phyloP scores from a whole-genome alignment of 2,888 invertebrate species.

The Laspeyria flexula region DNA sequence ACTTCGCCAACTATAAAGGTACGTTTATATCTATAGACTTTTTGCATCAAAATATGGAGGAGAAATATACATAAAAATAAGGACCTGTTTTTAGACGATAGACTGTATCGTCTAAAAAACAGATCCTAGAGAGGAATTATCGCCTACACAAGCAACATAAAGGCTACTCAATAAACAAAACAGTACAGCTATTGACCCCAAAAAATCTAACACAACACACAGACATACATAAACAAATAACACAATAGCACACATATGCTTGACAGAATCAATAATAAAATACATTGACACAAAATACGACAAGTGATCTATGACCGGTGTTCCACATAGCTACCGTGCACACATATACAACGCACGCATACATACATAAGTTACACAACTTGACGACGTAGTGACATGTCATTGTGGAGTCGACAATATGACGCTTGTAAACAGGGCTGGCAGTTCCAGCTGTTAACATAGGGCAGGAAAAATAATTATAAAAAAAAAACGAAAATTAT shows the following conservation, averaged over 20 bases:
- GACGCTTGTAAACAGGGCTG: conserved; percentile 32
- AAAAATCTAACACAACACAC: conserved; percentile 7
- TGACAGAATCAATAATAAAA: conserved; percentile 9
- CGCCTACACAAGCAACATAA: too few species aligned
- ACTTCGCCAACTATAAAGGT: too few species aligned
- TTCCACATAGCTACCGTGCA: conserved; percentile 19
- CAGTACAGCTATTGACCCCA: conserved; percentile 12
- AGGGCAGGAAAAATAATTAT: neutral
- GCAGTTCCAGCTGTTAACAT: too few species aligned
- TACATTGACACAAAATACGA: conserved; percentile 13
- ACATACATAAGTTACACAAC: conserved; percentile 57
- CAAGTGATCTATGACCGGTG: conserved; percentile 22
- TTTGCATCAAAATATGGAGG: too few species aligned
- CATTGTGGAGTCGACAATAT: conserved; percentile 53
- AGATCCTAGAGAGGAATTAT: too few species aligned
- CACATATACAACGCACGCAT: conserved; percentile 38
- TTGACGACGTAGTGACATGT: conserved; percentile 53
- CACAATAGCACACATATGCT: conserved; percentile 7
- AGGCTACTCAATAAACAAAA: conserved; percentile 10
- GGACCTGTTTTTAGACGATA: too few species aligned
- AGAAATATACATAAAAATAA: too few species aligned
- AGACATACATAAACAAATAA: conserved; percentile 4
- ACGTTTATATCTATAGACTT: too few species aligned
- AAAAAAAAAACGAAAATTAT: too few species aligned
- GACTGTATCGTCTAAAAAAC: too few species aligned